Base-by-base conservation (phyloP, 2,888 invertebrate species). In the Oligia fasciuncula region DNA sequence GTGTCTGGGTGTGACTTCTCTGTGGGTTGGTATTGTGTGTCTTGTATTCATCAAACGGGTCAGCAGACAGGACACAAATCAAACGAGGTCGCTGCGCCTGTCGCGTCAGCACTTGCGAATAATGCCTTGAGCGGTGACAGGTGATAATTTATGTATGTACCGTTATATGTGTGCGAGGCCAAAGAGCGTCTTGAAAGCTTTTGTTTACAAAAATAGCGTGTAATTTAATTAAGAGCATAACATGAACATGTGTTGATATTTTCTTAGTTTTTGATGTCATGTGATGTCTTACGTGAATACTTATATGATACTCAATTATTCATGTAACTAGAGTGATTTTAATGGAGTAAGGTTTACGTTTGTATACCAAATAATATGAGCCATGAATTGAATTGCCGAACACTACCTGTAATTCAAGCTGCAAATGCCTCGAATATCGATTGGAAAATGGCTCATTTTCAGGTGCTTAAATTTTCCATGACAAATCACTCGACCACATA, bases 21-120 rank as follows among this genome's bases (percentile, higher is more conserved):
- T 69, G 68, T 62, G 46, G 68, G 23, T 40, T 68, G 35, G 73
- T 81, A 81, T 81, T 85, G 66, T 85, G 73, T 80, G 80, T 79
- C 88, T 88, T 79, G 81, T 81, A 81, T 80, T 87, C 85, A 87
- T 87, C 80, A 86, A 86, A 86, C 67, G 77, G 87, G 87, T 88
- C 89, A 89, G 71, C 73, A 85, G 78, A 72, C 85, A 80, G 84
- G 79, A 81, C 88, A 91, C 90, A 91, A 91, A 91, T 91, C 89
- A 91, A 86, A 81, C 77, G 83, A 86, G 87, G 88, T 87, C 83
- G 81, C 76, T 85, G 85, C 76, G 82, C 75, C 76, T 88, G 90
- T 83, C 87, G 81, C 79, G 82, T 87, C 83, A 82, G 85, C 89
- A 85, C 84, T 84, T 85, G 87, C 80, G 88, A 86, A 88, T 85